Conservation (phyloP, 1,140 invertebrate genomes). For the Camponotus pennsylvanicus region DNA sequence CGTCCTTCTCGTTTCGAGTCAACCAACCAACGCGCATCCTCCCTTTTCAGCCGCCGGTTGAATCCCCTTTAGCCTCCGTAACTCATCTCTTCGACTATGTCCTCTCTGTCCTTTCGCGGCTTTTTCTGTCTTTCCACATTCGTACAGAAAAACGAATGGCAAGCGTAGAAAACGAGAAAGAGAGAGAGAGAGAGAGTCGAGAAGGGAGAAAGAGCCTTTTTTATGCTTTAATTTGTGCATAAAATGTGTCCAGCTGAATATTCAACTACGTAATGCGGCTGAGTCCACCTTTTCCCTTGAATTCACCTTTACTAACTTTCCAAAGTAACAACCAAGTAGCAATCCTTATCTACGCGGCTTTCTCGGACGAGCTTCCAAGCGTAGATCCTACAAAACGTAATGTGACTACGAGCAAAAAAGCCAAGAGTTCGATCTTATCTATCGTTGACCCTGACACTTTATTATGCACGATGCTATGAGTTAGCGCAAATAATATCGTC, state of each 20-base stretch:
- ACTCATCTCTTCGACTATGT: constrained; percentile 65
- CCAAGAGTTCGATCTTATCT: constrained; percentile 40
- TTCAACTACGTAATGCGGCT: constrained; percentile 67
- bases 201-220: constrained; percentile 67
- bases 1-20: constrained; percentile 48
- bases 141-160: background rate
- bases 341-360: constrained; percentile 17
- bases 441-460: constrained; percentile 80
- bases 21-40: constrained; percentile 73
- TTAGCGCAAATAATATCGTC: constrained; percentile 83
- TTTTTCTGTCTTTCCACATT: constrained; percentile 58
- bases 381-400: constrained; percentile 29
- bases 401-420: constrained; percentile 17
- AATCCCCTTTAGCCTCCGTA: constrained; percentile 67
- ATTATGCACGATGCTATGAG: constrained; percentile 78
- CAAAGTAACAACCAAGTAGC: constrained; percentile 6
- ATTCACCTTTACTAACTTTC: background rate
- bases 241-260: constrained; percentile 75
- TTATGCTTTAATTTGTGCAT: constrained; percentile 81
- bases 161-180: background rate
- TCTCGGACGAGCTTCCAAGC: constrained; percentile 5
- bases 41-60: constrained; percentile 68
- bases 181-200: background rate
- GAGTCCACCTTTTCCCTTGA: constrained; percentile 25
- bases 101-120: constrained; percentile 46